Evolutionary conservation across 2,797 vertebrate species (phyloP), one percentile per base, ranked within the genome.

Genomic region (Parauchenoglanis punctatus): DNA sequence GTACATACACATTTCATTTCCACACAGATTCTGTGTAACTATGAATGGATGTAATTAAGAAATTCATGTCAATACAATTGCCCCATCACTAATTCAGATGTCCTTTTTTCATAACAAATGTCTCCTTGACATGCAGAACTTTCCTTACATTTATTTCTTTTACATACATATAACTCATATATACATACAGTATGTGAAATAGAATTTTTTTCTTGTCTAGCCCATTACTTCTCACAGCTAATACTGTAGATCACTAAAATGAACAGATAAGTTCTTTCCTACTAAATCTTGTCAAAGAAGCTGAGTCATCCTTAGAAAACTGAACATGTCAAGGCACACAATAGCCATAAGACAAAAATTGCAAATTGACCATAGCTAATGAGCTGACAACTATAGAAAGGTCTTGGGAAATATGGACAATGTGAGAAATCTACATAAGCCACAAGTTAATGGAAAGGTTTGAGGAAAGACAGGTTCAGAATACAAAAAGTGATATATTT

Each of bases 351-450:
- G 67, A 80, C 65, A 78, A 72, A 81, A 85, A 73, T 3, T 31
- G 83, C 20, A 77, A 86, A 85, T 76, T 85, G 87, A 67, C 84
- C 59, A 75, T 85, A 81, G 68, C 59, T 86, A 78, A 86, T 77
- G 56, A 73, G 20, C 73, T 76, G 83, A 31, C 58, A 52, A 61
- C 46, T 70, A 72, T 31, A 70, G 49, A 70, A 70, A 70, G 54
- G 35, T 49, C 75, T 84, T 77, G 35, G 63, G 81, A 84, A 84
- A 80, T 83, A 56, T 4, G 61, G 18, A 52, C 28, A 23, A 54
- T 54, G 63, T 18, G 63, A 11, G 18, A 35, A 52, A 12, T 83
- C 10, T 63, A 35, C 46, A 54, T 52, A 52, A 68, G 63, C 46
- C 28, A 54, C 4, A 68, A 12, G 46, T 31, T 83, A 83, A 68